Evolutionary conservation across 2,797 vertebrate species (phyloP).

Genomic region (Anguilla marmorata): DNA sequence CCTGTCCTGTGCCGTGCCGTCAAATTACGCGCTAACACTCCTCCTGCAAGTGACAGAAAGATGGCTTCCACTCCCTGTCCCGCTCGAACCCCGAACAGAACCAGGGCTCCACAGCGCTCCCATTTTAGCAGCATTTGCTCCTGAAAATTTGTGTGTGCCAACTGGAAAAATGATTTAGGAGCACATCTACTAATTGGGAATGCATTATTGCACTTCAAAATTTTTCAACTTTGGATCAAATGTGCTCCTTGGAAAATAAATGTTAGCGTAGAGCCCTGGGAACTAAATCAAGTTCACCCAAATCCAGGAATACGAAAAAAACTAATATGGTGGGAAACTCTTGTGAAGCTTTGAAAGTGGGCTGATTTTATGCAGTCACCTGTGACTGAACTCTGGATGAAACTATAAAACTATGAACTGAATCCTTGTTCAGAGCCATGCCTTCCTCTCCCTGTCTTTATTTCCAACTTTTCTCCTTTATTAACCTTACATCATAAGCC

Average conservation of each 20-base stretch:
- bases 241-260: too few relatives aligned
- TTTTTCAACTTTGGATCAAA: not conserved
- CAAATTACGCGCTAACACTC: not conserved
- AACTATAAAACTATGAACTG: conserved; percentile 33
- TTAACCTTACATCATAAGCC: conserved; percentile 23
- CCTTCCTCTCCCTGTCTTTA: not conserved
- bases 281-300: not conserved
- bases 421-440: conserved; percentile 35
- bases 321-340: not conserved
- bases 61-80: not conserved
- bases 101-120: not conserved
- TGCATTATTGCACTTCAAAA: too few relatives aligned
- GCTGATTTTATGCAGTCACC: not conserved
- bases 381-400: conserved; percentile 22
- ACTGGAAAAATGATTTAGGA: too few relatives aligned
- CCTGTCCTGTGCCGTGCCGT: not conserved
- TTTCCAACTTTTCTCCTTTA: not conserved
- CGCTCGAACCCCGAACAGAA: not conserved
- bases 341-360: not conserved
- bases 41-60: conserved; percentile 22
- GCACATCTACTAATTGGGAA: too few relatives aligned
- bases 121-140: not conserved
- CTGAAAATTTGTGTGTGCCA: not conserved
- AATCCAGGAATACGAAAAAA: conserved; percentile 27
- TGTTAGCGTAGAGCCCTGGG: not conserved